Conservation (phyloP, 2,113 vertebrate species). For the Spheniscus mendiculus region DNA sequence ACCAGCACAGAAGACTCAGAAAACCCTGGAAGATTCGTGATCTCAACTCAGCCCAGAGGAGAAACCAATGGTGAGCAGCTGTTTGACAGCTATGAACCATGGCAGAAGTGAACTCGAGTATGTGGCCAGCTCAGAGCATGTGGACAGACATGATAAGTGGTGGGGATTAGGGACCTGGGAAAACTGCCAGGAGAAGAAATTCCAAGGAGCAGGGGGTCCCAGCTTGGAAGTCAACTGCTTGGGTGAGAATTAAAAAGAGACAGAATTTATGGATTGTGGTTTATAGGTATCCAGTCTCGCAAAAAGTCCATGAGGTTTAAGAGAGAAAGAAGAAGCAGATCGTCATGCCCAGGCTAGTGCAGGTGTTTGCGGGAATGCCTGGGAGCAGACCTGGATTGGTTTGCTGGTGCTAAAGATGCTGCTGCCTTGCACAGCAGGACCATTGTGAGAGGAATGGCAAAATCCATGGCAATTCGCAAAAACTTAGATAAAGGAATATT, state of each 20-base stretch:
- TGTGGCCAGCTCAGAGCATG: background rate
- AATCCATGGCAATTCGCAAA: background rate
- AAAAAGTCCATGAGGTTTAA: background rate
- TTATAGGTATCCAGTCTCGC: background rate
- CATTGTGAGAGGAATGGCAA: background rate
- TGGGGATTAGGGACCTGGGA: background rate
- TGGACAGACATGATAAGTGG: background rate
- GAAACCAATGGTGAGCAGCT: background rate
- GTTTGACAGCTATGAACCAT: background rate
- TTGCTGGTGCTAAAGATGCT: background rate
- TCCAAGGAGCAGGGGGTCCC: background rate
- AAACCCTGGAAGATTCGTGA: background rate
- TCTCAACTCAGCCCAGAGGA: background rate
- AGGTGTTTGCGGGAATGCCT: background rate
- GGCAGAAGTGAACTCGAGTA: background rate
- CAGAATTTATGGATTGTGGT: background rate
- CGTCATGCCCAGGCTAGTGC: fast-evolving
- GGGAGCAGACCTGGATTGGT: background rate
- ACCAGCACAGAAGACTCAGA: background rate
- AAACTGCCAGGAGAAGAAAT: background rate
- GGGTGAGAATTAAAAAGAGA: background rate
- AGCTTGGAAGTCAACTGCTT: background rate
- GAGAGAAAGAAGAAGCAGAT: background rate
- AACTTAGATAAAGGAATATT: background rate
- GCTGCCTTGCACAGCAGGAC: background rate